These are phyloP conservation scores for Perodicticus potto DNA, from an alignment of 2,797 vertebrate species.

Conservation along the genomic window DNA sequence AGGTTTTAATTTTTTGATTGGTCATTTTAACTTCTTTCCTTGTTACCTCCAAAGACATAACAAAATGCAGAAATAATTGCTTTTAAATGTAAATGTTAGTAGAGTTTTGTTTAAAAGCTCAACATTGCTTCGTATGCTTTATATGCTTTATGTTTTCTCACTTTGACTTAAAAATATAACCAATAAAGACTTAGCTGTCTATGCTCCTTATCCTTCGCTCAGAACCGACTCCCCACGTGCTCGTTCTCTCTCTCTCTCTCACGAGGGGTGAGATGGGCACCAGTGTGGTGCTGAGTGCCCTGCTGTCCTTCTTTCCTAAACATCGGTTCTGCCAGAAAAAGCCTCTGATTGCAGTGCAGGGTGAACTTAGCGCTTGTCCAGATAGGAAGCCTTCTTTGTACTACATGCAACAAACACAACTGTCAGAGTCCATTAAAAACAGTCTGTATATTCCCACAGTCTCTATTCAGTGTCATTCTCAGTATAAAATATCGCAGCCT, in stretches of 20 bases:
- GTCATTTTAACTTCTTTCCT: not conserved
- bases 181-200: not conserved
- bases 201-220: not conserved
- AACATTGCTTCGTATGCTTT: not conserved
- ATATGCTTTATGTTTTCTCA: not conserved
- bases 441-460: not conserved
- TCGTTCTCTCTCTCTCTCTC: rapidly evolving
- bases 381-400: not conserved
- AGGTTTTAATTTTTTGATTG: not conserved
- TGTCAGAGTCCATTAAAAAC: not conserved
- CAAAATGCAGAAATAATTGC: slow-evolving; percentile 45
- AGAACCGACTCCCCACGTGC: rapidly evolving
- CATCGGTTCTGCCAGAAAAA: not conserved
- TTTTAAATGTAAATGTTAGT: not conserved
- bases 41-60: slow-evolving; percentile 7
- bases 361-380: not conserved
- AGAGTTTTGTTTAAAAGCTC: slow-evolving; percentile 49
- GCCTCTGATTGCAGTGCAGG: not conserved
- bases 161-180: not conserved
- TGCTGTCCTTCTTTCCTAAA: not conserved
- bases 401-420: not conserved
- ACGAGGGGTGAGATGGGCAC: not conserved
- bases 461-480: not conserved
- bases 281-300: not conserved
- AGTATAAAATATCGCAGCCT: not conserved